Evolutionary conservation across 2,797 vertebrate species (phyloP), one percentile per base, ranked within the genome.

Genomic region (Chrysocyon brachyurus): DNA sequence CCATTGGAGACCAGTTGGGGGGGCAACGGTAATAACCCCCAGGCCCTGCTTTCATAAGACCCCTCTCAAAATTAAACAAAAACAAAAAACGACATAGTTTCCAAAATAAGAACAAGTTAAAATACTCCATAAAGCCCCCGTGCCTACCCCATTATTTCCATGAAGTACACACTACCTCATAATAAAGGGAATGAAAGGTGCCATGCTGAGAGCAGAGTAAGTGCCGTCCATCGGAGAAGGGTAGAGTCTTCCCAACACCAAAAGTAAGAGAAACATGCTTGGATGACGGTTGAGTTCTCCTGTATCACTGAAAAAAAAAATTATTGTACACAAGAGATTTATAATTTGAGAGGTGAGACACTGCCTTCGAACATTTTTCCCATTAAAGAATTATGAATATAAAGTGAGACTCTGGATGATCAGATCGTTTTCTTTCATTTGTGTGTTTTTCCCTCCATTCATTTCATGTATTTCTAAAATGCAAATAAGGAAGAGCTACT

Each of bases 171-270:
- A 6, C 88, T 98, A 99, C 99, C 99, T 99, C 97, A 99, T 99
- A 96, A 99, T 99, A 98, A 99, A 99, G 7, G 99, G 99, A 83
- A 99, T 98, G 97, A 99, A 99, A 0, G 99, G 99, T 26, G 99
- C 99, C 90, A 99, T 99, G 91, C 99, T 99, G 98, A 99, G 99
- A 0, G 99, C 98, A 19, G 99, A 99, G 5, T 98, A 98, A 0
- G 99, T 99, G 75, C 99, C 99, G 11, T 99, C 99, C 99, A 99
- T 99, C 1, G 99, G 99, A 84, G 99, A 99, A 0, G 99, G 99
- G 98, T 99, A 99, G 81, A 99, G 99, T 54, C 99, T 99, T 85
- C 99, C 99, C 98, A 99, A 98, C 82, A 99, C 99, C 98, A 99
- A 98, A 94, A 99, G 99, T 90, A 99, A 98, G 96, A 99, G 98